Conservation (phyloP, 2,797 vertebrate genomes). For the Helarctos malayanus region DNA sequence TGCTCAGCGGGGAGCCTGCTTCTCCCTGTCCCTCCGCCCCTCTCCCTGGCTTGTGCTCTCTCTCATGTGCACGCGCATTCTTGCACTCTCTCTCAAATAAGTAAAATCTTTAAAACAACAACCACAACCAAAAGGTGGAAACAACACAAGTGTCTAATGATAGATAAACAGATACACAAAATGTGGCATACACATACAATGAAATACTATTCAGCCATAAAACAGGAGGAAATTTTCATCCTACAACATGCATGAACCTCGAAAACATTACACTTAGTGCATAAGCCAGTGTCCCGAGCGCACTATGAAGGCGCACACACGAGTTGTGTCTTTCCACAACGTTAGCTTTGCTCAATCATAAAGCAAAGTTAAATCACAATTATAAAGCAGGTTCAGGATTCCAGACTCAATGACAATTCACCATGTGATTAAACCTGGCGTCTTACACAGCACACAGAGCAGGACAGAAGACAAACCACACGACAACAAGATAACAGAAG, state of each 20-base stretch:
- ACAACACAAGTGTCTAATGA: not conserved
- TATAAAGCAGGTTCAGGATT: not conserved
- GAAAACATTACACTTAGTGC: not conserved
- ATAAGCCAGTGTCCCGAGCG: not conserved
- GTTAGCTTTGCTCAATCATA: not conserved
- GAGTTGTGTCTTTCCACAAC: not conserved
- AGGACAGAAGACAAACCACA: not conserved
- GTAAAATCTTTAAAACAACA: not conserved
- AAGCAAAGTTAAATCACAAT: not conserved
- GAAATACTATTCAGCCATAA: not conserved
- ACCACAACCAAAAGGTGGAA: not conserved
- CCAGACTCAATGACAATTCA: not conserved
- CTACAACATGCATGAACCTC: not conserved
- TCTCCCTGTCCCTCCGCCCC: too few relatives aligned
- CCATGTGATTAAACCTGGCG: not conserved
- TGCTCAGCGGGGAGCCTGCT: too few relatives aligned
- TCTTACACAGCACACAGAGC: not conserved
- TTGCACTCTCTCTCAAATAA: not conserved
- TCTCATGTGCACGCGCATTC: accelerated
- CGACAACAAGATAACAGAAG: too few relatives aligned
- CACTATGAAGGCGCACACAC: not conserved
- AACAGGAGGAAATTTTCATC: not conserved
- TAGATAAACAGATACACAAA: not conserved
- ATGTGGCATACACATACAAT: not conserved
- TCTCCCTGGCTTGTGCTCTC: not conserved